Base-by-base conservation (phyloP, 2,797 vertebrate genomes). In the Loriculus beryllinus region DNA sequence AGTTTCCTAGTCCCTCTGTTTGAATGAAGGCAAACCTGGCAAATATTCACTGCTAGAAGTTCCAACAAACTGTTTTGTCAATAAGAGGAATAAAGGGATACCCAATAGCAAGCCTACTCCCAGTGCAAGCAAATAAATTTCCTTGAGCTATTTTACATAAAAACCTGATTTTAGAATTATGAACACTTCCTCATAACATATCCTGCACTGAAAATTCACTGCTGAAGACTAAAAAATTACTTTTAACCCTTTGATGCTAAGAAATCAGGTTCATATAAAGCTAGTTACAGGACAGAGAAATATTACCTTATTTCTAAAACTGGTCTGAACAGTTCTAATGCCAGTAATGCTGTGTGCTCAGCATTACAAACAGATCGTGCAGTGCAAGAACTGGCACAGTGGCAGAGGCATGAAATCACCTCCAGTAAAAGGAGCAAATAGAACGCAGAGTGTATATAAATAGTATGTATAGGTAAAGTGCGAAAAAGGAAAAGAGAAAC, bases 341-440 rank as follows among this genome's bases (percentile, higher is more conserved):
- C 3, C 12, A 78, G n/a, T 1, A 5, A 48, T 48, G 21, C 40
- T 33, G 29, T 14, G 25, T 14, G 26, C 43, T 86, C 62, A 45
- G 21, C 31, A 47, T 21, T 42, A 51, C 37, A 86, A 67, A 79
- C 37, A 33, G 25, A 59, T 20, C 35, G 12, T 0, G 0, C 1
- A 2, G 37, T 6, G 17, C 22, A 56, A 88, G 35, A 57, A 52
- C 19, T 3, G n/a, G 69, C 56, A 59, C 7, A 7, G 0, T 1
- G 11, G 39, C 21, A 57, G 15, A 87, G 6, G 47, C 1, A 7
- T 0, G 1, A 70, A 57, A 47, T 21, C 64, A 25, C 4, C 43
- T 78, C 45, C 70, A 75, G 42, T 49, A 62, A 43, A 56, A 91
- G 18, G 9, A 78, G 7, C 9, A 29, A 3, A 35, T 1, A 45